phyloP scores from a whole-genome alignment of 2,888 invertebrate genomes.

The Cerastis rubricosa region DNA sequence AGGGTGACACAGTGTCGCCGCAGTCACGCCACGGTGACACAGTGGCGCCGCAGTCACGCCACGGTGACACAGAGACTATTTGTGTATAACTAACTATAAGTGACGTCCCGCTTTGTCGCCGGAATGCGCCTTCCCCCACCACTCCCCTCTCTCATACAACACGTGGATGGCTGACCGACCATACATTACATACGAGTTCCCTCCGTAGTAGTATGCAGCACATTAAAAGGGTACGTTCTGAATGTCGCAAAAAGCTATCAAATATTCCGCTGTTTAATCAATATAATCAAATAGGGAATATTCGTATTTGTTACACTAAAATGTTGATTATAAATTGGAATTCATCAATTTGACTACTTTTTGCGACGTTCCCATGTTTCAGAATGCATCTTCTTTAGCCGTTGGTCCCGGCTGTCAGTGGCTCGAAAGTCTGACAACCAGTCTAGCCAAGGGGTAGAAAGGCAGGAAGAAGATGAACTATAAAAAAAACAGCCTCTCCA shows the following conservation, averaged over 20 bases:
- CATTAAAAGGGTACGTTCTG: neutral
- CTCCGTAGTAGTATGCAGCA: neutral
- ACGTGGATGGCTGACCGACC: neutral
- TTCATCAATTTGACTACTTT: neutral
- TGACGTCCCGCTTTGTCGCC: conserved; percentile 9
- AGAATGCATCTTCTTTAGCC: neutral
- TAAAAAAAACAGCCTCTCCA: neutral
- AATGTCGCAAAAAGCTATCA: neutral
- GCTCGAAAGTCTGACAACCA: neutral
- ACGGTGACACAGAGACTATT: conserved; percentile 25
- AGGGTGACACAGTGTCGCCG: conserved; percentile 14
- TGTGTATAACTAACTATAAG: conserved; percentile 20
- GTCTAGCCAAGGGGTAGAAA: neutral
- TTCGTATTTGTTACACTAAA: neutral
- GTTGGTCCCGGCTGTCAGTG: neutral
- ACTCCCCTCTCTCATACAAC: conserved; percentile 13
- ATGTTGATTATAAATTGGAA: neutral
- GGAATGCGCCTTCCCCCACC: neutral
- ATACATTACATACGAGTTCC: neutral
- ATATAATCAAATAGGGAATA: neutral
- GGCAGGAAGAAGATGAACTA: neutral
- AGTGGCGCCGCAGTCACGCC: too few species aligned
- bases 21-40: conserved; percentile 8
- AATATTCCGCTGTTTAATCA: too few species aligned
- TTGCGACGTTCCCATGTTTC: neutral